These are phyloP conservation scores for Conchocele bisecta DNA, from an alignment of 2,888 invertebrate species.

Conservation along the genomic window DNA sequence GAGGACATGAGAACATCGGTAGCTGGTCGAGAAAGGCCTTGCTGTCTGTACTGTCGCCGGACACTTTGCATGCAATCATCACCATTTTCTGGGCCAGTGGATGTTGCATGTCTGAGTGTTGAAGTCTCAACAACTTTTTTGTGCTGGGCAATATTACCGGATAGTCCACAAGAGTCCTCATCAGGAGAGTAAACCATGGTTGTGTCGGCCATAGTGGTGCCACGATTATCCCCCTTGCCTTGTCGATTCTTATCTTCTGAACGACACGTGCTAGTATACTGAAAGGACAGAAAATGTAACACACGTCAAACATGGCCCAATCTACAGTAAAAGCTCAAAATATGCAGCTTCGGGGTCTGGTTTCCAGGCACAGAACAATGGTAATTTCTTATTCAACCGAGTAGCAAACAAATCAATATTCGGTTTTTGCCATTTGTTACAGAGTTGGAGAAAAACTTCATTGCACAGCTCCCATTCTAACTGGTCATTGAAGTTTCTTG, in stretches of 20 bases:
- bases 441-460: too few relatives aligned
- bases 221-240: background rate
- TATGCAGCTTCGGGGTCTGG: too few relatives aligned
- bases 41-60: constrained; percentile 26
- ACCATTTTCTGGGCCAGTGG: constrained; percentile 18
- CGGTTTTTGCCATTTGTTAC: too few relatives aligned
- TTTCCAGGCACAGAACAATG: too few relatives aligned
- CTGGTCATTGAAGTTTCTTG: too few relatives aligned
- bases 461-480: too few relatives aligned
- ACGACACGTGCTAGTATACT: constrained; percentile 39
- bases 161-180: constrained; percentile 15
- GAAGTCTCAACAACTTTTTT: background rate
- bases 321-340: too few relatives aligned
- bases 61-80: constrained; percentile 38
- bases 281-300: constrained; percentile 58
- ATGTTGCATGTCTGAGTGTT: constrained; percentile 1
- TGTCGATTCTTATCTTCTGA: constrained; percentile 29
- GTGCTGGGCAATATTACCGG: constrained; percentile 23
- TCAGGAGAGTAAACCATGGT: constrained; percentile 16
- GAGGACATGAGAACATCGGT: constrained; percentile 44
- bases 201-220: constrained; percentile 42
- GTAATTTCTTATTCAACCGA: too few relatives aligned
- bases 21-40: constrained; percentile 23
- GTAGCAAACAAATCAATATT: too few relatives aligned
- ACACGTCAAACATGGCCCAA: too few relatives aligned